Conservation (phyloP, 2,113 vertebrate genomes). For the Lichenostomus cassidix region DNA sequence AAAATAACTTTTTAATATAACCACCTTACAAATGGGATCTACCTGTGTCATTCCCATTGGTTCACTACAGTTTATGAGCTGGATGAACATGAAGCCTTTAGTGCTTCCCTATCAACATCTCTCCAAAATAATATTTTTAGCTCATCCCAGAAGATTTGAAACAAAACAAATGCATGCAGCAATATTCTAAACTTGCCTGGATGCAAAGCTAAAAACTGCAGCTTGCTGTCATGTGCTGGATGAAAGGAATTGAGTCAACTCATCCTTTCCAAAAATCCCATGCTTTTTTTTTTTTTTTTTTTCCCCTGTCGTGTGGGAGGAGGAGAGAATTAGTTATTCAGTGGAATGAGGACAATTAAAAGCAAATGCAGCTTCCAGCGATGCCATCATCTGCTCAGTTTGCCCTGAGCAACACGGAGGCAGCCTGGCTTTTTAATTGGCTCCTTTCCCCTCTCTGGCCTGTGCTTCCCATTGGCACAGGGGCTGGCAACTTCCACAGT, state of each 20-base stretch:
- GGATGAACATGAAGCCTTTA: background rate
- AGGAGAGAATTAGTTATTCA: constrained; percentile 54
- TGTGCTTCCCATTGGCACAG: background rate
- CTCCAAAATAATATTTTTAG: constrained; percentile 4
- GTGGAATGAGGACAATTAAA: constrained; percentile 50
- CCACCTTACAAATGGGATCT: background rate
- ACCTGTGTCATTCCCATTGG: background rate
- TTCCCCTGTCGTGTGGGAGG: background rate
- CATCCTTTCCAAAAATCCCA: constrained; percentile 38
- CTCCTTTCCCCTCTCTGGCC: background rate
- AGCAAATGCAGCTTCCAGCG: constrained; percentile 16
- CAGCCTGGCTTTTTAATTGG: background rate
- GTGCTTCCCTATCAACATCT: background rate
- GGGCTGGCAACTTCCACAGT: background rate
- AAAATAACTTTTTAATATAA: background rate
- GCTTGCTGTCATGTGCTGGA: constrained; percentile 29
- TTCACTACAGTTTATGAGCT: background rate
- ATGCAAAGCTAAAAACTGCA: constrained; percentile 63
- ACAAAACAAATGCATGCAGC: background rate
- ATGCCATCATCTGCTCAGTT: constrained; percentile 29
- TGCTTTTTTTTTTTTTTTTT: background rate
- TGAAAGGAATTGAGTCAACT: constrained; percentile 37
- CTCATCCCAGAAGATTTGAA: constrained; percentile 32
- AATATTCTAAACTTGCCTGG: constrained; percentile 30
- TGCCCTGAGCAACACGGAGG: background rate